These are phyloP conservation scores for Druon quercuslanigerum DNA, from an alignment of 1,140 invertebrate species.

Conservation along the genomic window DNA sequence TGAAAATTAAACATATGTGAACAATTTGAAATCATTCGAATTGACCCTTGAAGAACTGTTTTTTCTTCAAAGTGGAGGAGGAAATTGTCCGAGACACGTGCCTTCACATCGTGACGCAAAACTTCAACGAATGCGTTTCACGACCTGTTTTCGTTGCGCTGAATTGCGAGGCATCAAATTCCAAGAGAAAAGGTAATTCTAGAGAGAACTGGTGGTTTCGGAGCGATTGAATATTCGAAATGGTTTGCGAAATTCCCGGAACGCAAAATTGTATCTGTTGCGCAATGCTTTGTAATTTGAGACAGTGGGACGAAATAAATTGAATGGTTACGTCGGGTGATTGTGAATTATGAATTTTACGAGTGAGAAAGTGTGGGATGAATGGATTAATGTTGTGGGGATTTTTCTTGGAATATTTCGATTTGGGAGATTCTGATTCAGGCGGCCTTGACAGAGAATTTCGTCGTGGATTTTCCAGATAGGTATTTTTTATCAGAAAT, in stretches of 20 bases:
- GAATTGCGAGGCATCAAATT: not conserved
- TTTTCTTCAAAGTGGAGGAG: not conserved
- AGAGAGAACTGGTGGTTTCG: not conserved
- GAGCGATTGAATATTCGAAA: not conserved
- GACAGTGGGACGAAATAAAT: too few relatives aligned
- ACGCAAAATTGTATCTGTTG: not conserved
- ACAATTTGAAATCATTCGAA: not conserved
- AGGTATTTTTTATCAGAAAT: too few relatives aligned
- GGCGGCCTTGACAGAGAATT: too few relatives aligned
- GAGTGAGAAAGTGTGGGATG: too few relatives aligned
- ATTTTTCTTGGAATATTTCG: too few relatives aligned
- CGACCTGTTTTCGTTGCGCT: not conserved
- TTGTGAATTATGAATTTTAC: not conserved
- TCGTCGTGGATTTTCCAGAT: too few relatives aligned
- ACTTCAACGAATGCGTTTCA: not conserved
- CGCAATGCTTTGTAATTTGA: not conserved
- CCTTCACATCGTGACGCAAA: not conserved
- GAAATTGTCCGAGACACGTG: conserved; percentile 9
- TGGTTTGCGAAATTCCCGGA: not conserved
- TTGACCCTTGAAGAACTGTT: not conserved
- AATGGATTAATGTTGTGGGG: too few relatives aligned
- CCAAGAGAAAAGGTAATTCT: not conserved
- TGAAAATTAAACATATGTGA: too few relatives aligned
- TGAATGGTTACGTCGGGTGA: not conserved
- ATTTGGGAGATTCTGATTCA: too few relatives aligned